phyloP scores from a whole-genome alignment of 23 tunicate species.

The Halocynthia roretzi region DNA sequence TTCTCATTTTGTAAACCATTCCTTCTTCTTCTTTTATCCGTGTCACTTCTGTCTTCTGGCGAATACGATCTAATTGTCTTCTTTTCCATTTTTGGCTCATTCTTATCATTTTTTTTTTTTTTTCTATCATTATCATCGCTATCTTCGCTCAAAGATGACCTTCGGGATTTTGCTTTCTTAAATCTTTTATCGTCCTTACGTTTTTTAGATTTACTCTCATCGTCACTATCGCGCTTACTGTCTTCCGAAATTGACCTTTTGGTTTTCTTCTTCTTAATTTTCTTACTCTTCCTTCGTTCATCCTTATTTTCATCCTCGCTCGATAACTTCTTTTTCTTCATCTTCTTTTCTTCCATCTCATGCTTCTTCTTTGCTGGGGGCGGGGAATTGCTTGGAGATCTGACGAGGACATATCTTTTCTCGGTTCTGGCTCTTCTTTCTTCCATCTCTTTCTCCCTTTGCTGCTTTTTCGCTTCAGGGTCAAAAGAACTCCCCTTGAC shows the following conservation, averaged over 20 bases:
- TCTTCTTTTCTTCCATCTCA: constrained; percentile 25
- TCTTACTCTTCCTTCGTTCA: neutral
- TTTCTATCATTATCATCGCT: no score
- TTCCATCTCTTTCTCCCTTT: constrained; percentile 12
- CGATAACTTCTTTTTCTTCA: constrained; percentile 23
- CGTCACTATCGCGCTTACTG: neutral
- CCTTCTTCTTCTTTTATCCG: no score
- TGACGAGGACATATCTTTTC: constrained; percentile 39
- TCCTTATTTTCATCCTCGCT: neutral
- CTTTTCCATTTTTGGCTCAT: neutral
- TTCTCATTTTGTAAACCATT: neutral
- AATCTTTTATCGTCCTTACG: no score
- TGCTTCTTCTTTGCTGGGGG: constrained; percentile 31
- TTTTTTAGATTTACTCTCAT: no score
- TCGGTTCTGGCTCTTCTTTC: constrained; percentile 14
- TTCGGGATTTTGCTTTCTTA: no score
- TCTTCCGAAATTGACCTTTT: neutral
- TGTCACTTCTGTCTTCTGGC: neutral
- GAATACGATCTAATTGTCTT: neutral
- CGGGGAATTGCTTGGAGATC: constrained; percentile 70
- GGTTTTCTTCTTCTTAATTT: neutral
- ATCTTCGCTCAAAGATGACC: no score
- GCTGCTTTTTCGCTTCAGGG: constrained; percentile 25
- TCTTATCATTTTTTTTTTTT: no score
- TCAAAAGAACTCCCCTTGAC: constrained; percentile 83